A percentile compares a stretch with the other conserved stretches of the same genome.
phyloP scores from a whole-genome alignment of 2,888 invertebrate genomes.

The Drosophila buzzatii region DNA sequence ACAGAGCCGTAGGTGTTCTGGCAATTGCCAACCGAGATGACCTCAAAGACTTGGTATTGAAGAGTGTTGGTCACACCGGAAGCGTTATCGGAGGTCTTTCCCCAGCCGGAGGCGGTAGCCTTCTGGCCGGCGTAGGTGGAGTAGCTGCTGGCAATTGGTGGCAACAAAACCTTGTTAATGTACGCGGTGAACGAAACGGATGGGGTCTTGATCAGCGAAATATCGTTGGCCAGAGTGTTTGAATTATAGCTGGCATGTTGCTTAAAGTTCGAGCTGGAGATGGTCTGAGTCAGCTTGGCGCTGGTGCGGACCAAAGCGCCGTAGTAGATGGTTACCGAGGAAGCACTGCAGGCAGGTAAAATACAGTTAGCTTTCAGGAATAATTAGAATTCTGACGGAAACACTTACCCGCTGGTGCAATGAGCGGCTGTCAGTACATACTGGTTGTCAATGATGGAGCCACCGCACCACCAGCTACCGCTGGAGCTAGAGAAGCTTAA shows the following conservation, averaged over 20 bases:
- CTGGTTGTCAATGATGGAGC: constrained; percentile 66
- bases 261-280: constrained; percentile 65
- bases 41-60: constrained; percentile 73
- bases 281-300: constrained; percentile 64
- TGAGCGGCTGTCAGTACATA: constrained; percentile 81
- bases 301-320: constrained; percentile 75
- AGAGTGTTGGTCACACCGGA: constrained; percentile 72
- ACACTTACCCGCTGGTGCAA: constrained; percentile 74
- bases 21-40: constrained; percentile 81
- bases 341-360: constrained; percentile 53
- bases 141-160: constrained; percentile 56
- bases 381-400: background rate
- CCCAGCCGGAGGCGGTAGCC: constrained; percentile 86
- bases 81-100: constrained; percentile 75
- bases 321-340: constrained; percentile 59
- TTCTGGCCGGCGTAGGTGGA: constrained; percentile 75
- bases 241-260: constrained; percentile 83
- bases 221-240: constrained; percentile 69
- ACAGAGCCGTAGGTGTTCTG: constrained; percentile 49
- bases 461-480: constrained; percentile 78
- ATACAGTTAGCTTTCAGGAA: background rate
- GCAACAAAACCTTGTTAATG: constrained; percentile 61
- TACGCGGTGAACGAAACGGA: constrained; percentile 34
- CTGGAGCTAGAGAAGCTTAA: constrained; percentile 60
- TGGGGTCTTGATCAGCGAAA: constrained; percentile 73